A percentile compares a stretch with the other conserved stretches of the same genome.
Evolutionary conservation across 92 coral and sea anemone genomes (phyloP).

Genomic region (Epizoanthus rinbou): DNA sequence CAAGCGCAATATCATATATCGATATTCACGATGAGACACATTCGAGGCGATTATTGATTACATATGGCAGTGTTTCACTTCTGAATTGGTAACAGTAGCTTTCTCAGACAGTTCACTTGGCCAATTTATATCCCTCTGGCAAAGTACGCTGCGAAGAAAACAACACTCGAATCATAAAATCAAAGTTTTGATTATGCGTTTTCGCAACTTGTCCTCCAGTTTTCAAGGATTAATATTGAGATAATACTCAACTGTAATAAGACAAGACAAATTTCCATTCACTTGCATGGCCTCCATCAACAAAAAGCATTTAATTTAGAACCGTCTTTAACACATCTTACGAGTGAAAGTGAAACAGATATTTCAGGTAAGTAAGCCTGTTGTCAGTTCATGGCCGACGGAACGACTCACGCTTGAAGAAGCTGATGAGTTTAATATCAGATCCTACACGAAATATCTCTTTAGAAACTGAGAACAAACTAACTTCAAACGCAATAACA

Average conservation of each 20-base stretch:
- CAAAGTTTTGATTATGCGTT: neutral
- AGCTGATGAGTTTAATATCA: too few species aligned
- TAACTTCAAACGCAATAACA: too few species aligned
- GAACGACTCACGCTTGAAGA: too few species aligned
- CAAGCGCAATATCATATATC: neutral
- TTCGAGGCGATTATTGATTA: neutral
- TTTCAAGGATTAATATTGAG: neutral
- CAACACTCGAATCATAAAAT: neutral
- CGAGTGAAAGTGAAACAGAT: slow-evolving; percentile 20
- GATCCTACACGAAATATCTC: too few species aligned
- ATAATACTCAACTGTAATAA: neutral
- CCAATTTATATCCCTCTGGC: slow-evolving; percentile 8
- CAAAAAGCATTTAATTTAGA: neutral
- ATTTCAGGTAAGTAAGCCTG: neutral
- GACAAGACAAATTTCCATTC: neutral
- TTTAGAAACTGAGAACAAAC: too few species aligned
- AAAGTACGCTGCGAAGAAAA: neutral
- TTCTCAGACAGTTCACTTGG: neutral
- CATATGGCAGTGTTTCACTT: neutral
- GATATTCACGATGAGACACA: neutral
- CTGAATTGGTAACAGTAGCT: neutral
- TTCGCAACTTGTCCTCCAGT: neutral
- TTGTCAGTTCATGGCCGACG: neutral
- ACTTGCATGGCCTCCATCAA: neutral
- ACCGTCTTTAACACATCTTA: neutral